phyloP scores from a whole-genome alignment of 2,888 invertebrate genomes.

The Alcis repandata region DNA sequence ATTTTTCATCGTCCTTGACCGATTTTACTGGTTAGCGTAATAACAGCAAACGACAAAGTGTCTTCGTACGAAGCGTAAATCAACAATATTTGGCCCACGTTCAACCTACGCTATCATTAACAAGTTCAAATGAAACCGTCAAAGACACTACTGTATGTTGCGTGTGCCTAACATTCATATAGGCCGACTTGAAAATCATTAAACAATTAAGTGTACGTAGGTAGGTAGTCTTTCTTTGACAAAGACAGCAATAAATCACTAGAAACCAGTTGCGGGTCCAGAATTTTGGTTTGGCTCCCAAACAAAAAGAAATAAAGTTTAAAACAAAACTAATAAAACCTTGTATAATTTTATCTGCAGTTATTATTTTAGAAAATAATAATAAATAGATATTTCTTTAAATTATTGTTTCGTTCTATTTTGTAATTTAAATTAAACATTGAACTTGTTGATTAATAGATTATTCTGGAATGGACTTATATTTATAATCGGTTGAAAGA shows the following conservation, averaged over 20 bases:
- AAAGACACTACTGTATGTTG: constrained; percentile 1
- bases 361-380: too few relatives aligned
- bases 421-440: too few relatives aligned
- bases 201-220: neutral
- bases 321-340: too few relatives aligned
- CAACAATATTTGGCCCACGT: constrained; percentile 27
- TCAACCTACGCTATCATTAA: constrained; percentile 29
- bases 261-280: too few relatives aligned
- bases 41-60: neutral
- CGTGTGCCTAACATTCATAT: neutral
- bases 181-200: neutral
- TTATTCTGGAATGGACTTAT: too few relatives aligned
- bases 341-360: too few relatives aligned
- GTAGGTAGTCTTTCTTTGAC: neutral
- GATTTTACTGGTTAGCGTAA: constrained; percentile 15
- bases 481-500: too few relatives aligned
- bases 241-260: neutral
- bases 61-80: constrained; percentile 8
- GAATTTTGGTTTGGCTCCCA: too few relatives aligned
- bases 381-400: too few relatives aligned
- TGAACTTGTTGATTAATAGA: too few relatives aligned
- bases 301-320: too few relatives aligned
- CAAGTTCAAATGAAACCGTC: constrained; percentile 4
- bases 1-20: constrained; percentile 23
- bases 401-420: too few relatives aligned